Percentiles rank a stretch among this genome's conserved stretches.
Conservation (phyloP, 2,113 vertebrate species). For the Heloderma charlesbogerti region DNA sequence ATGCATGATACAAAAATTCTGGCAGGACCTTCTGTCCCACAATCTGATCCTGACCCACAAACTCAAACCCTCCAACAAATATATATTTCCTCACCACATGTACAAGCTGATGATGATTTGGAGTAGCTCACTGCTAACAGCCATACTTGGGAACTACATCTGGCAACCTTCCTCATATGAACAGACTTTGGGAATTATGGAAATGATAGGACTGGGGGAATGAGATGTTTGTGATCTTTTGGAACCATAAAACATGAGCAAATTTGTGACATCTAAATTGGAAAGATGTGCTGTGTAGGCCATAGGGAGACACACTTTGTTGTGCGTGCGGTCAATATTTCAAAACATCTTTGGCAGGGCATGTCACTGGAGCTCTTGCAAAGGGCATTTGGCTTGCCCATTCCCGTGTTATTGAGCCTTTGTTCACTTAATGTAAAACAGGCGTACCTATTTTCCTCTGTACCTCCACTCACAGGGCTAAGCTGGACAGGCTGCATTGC, state of each 20-base stretch:
- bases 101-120: not conserved
- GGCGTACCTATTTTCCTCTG: not conserved
- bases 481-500: not conserved
- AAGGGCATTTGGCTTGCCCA: not conserved
- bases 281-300: not conserved
- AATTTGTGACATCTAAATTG: not conserved
- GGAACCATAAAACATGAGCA: not conserved
- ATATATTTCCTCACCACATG: not conserved
- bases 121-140: not conserved
- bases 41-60: not conserved
- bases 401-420: not conserved
- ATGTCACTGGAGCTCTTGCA: slow-evolving; percentile 17
- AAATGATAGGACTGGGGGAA: not conserved
- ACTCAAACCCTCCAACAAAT: not conserved
- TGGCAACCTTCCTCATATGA: not conserved
- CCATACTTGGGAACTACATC: not conserved
- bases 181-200: not conserved
- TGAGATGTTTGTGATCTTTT: not conserved
- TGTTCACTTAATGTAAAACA: not conserved
- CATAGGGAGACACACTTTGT: not conserved
- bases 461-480: not conserved
- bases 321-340: not conserved
- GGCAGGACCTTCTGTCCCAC: not conserved
- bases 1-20: not conserved
- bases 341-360: slow-evolving; percentile 2